phyloP scores from a whole-genome alignment of 2,113 vertebrate genomes.

The Rallus limicola region DNA sequence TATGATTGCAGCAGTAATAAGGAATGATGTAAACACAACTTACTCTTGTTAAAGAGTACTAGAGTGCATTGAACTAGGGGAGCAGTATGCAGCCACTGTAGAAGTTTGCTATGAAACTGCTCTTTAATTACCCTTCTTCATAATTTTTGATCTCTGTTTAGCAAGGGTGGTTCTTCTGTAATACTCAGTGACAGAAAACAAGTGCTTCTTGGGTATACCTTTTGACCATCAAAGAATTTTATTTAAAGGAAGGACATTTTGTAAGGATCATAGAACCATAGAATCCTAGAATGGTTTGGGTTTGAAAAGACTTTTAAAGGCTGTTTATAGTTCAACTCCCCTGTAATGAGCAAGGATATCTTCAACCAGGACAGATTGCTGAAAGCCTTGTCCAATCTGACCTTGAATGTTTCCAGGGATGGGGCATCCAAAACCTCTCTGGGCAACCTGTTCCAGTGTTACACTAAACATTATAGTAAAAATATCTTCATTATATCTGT shows the following conservation, averaged over 20 bases:
- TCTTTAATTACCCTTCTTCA: not conserved
- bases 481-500: too few species aligned
- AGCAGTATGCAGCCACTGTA: not conserved
- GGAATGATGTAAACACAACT: conserved; percentile 9
- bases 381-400: too few species aligned
- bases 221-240: not conserved
- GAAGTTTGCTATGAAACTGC: not conserved
- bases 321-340: not conserved
- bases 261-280: not conserved
- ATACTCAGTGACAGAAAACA: not conserved
- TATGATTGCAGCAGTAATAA: not conserved
- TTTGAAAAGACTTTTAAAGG: not conserved
- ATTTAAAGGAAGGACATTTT: not conserved
- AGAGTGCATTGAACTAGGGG: not conserved
- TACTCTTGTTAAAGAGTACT: not conserved
- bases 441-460: not conserved
- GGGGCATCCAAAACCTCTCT: fast-evolving
- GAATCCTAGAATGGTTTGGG: not conserved
- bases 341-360: too few species aligned
- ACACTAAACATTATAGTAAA: too few species aligned
- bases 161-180: not conserved
- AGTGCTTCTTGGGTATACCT: not conserved
- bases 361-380: too few species aligned
- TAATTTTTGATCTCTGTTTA: not conserved
- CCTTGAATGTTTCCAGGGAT: not conserved